These are phyloP conservation scores for Heliconius cydno DNA, from an alignment of 2,888 invertebrate species.

Conservation along the genomic window DNA sequence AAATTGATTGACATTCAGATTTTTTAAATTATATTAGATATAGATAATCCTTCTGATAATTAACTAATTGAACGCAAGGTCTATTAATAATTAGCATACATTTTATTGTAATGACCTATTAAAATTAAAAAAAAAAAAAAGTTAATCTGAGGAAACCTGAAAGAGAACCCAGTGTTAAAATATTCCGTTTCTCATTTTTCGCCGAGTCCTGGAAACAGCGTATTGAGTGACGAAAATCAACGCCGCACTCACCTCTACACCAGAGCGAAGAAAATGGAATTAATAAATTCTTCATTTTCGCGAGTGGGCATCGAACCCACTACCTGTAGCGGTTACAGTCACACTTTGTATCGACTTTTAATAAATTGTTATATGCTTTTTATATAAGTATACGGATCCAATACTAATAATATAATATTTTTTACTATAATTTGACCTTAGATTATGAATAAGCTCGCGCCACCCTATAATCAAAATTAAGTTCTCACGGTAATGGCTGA, in stretches of 20 bases:
- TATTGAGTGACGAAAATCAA: too few species aligned
- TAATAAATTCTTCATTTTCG: too few species aligned
- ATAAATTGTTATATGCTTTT: too few species aligned
- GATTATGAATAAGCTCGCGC: slow-evolving; percentile 64
- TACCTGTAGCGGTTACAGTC: too few species aligned
- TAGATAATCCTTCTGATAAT: neutral
- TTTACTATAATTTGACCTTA: slow-evolving; percentile 20
- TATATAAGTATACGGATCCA: slow-evolving; percentile 1
- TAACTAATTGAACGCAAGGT: neutral
- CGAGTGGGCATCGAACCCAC: too few species aligned
- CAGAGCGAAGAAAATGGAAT: too few species aligned
- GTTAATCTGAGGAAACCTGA: too few species aligned
- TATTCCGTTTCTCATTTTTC: too few species aligned
- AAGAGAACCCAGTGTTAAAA: too few species aligned
- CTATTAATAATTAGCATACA: neutral
- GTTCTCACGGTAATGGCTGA: slow-evolving; percentile 49
- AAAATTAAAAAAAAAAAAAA: neutral
- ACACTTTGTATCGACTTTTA: too few species aligned
- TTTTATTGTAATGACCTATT: neutral
- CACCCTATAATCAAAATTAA: slow-evolving; percentile 69
- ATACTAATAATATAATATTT: neutral
- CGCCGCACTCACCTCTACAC: too few species aligned
- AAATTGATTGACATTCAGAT: neutral
- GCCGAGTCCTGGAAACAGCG: too few species aligned
- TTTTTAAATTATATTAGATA: neutral